These are phyloP conservation scores for Dolichoris vasculosae DNA, from an alignment of 1,140 invertebrate genomes.

Conservation along the genomic window DNA sequence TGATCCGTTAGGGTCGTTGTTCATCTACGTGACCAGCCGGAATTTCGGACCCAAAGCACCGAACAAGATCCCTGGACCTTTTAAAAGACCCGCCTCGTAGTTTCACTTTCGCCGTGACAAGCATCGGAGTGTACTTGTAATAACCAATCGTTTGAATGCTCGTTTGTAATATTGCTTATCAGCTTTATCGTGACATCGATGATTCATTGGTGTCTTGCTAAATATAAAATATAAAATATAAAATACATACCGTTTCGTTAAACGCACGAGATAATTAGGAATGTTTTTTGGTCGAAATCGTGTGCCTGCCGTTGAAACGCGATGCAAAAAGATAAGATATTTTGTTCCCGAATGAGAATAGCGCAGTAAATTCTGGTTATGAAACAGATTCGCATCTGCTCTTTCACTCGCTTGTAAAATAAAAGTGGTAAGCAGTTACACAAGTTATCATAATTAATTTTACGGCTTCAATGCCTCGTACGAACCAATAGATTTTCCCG, in stretches of 20 bases:
- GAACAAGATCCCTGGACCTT: background rate
- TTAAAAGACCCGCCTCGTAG: background rate
- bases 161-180: no score
- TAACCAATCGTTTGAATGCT: background rate
- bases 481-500: no score
- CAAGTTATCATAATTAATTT: background rate
- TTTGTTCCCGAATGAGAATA: background rate
- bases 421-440: background rate
- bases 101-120: background rate
- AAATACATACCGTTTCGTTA: background rate
- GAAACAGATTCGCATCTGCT: background rate
- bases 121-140: background rate
- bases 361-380: background rate
- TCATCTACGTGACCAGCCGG: background rate
- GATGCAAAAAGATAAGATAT: background rate
- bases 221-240: no score
- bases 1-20: conserved; percentile 5
- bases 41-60: background rate
- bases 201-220: no score
- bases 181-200: no score
- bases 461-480: background rate
- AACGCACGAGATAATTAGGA: background rate
- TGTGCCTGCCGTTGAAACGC: background rate
- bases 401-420: background rate
- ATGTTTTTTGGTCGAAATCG: background rate